Conservation (phyloP, 1,140 invertebrate genomes). For the Gonioctena quinquepunctata region DNA sequence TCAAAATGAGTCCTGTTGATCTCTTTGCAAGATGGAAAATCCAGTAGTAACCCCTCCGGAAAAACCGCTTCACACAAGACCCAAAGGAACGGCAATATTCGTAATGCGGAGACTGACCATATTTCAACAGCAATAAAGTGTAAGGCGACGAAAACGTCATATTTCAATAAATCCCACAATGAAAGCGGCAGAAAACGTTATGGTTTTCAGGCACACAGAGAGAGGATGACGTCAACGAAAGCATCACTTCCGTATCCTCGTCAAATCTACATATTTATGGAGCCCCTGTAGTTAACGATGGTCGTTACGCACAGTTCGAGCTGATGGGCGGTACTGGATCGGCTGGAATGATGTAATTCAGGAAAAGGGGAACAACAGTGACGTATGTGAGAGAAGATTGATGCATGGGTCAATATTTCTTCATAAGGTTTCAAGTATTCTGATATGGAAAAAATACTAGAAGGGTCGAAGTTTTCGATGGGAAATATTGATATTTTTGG, state of each 20-base stretch:
- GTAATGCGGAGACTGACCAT: not conserved
- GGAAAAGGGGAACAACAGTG: too few relatives aligned
- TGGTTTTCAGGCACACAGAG: not conserved
- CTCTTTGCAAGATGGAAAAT: too few relatives aligned
- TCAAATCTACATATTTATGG: slow-evolving; percentile 22
- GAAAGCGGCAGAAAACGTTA: not conserved
- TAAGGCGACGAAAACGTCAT: not conserved
- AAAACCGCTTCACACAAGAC: not conserved
- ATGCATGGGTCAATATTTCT: too few relatives aligned
- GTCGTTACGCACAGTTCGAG: slow-evolving; percentile 10
- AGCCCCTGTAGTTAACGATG: slow-evolving; percentile 16
- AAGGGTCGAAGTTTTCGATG: too few relatives aligned
- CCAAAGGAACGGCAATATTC: not conserved
- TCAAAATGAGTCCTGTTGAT: too few relatives aligned
- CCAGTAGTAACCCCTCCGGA: too few relatives aligned
- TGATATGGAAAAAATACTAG: too few relatives aligned
- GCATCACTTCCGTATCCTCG: slow-evolving; percentile 1
- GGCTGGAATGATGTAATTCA: not conserved
- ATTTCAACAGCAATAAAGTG: slow-evolving; percentile 7
- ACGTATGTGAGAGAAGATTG: too few relatives aligned
- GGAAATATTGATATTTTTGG: too few relatives aligned
- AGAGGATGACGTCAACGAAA: not conserved
- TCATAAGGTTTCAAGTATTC: too few relatives aligned
- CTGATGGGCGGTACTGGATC: not conserved
- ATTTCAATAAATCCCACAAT: slow-evolving; percentile 8